phyloP scores from a whole-genome alignment of 2,797 vertebrate genomes.

The Micrastur ruficollis region DNA sequence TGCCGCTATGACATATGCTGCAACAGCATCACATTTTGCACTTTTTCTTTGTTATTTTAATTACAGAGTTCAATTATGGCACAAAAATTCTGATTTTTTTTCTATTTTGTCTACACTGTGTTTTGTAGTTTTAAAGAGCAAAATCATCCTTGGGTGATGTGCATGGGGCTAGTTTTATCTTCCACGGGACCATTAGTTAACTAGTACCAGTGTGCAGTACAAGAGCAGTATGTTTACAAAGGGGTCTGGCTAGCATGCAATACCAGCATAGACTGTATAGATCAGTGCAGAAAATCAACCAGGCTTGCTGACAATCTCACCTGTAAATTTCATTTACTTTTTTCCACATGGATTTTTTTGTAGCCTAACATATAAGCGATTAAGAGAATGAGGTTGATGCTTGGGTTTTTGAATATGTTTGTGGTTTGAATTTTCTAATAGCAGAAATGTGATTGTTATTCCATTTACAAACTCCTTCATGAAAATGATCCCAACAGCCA shows the following conservation, averaged over 20 bases:
- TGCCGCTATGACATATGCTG: background rate
- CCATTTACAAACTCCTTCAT: background rate
- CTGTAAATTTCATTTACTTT: background rate
- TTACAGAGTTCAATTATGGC: background rate
- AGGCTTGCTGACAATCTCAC: background rate
- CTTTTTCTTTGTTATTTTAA: background rate
- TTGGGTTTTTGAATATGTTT: background rate
- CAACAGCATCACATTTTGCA: background rate
- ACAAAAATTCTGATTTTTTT: background rate
- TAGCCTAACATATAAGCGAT: rapidly evolving
- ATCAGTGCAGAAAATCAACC: background rate
- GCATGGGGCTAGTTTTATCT: background rate
- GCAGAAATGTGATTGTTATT: background rate
- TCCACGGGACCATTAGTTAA: background rate
- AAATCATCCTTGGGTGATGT: background rate
- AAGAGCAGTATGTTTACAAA: background rate
- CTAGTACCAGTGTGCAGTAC: background rate
- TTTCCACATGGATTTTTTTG: background rate
- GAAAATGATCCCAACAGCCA: background rate
- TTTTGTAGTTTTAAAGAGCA: background rate
- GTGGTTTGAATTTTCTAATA: background rate
- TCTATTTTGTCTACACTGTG: background rate
- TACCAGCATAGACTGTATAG: background rate
- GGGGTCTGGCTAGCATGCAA: rapidly evolving
- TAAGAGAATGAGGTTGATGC: background rate